phyloP scores from a whole-genome alignment of 2,888 invertebrate genomes.

The Eremobia ochroleuca region DNA sequence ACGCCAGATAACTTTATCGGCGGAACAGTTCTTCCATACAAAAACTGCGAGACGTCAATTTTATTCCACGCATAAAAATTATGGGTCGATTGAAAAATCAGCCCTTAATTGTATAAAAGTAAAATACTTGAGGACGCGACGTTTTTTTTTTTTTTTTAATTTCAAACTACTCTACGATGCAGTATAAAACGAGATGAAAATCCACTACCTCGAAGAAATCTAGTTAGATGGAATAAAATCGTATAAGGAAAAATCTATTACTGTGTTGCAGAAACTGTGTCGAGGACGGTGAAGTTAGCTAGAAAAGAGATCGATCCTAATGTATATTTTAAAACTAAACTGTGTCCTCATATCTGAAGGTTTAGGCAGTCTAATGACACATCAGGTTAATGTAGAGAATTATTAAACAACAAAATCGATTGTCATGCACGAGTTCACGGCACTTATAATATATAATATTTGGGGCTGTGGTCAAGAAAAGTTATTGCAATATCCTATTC shows the following conservation, averaged over 20 bases:
- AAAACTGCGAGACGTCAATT: no score
- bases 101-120: slow-evolving; percentile 3
- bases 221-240: slow-evolving; percentile 16
- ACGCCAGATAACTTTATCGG: no score
- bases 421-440: neutral
- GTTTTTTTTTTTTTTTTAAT: no score
- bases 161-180: neutral
- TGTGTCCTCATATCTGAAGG: slow-evolving; percentile 15
- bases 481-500: no score
- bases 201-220: slow-evolving; percentile 11
- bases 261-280: slow-evolving; percentile 71
- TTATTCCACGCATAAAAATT: no score
- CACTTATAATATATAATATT: slow-evolving; percentile 13
- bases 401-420: slow-evolving; percentile 38
- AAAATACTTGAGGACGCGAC: neutral
- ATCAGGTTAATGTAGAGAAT: slow-evolving; percentile 25
- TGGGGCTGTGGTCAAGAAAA: slow-evolving; percentile 1
- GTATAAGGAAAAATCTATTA: slow-evolving; percentile 50
- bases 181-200: slow-evolving; percentile 8
- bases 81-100: no score
- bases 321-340: slow-evolving; percentile 41
- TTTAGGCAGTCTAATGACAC: slow-evolving; percentile 12
- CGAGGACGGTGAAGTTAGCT: slow-evolving; percentile 74
- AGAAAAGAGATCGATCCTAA: slow-evolving; percentile 72
- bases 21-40: no score